Percentiles rank a stretch among this genome's conserved stretches.
Evolutionary conservation across 2,113 vertebrate genomes (phyloP).

Genomic region (Antennarius striatus): DNA sequence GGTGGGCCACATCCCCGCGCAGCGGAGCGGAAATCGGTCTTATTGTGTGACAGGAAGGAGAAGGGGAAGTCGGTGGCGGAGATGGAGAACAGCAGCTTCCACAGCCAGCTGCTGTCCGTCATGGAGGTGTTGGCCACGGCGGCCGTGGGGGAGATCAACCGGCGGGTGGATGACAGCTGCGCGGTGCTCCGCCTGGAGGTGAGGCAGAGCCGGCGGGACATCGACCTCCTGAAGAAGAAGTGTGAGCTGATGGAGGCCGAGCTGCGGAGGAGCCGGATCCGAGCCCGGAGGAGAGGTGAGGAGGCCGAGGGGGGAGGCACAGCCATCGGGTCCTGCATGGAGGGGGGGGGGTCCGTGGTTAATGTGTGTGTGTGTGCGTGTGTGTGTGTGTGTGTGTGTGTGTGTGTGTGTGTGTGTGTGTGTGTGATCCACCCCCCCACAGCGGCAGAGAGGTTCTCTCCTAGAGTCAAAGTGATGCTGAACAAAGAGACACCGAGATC

Average conservation of each 20-base stretch:
- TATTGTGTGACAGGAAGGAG: background rate
- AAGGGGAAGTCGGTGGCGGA: background rate
- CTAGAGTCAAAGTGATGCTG: slow-evolving; percentile 24
- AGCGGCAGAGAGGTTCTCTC: slow-evolving; percentile 16
- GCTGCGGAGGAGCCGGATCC: slow-evolving; percentile 61
- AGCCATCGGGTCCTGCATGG: background rate
- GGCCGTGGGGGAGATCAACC: slow-evolving; percentile 72
- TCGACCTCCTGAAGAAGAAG: slow-evolving; percentile 69
- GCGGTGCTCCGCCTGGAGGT: slow-evolving; percentile 72
- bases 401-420: background rate
- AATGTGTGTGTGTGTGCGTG: background rate
- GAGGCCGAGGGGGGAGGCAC: too few species aligned
- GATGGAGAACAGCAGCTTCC: slow-evolving; percentile 71
- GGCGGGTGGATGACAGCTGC: slow-evolving; percentile 73
- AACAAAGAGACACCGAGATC: slow-evolving; percentile 12
- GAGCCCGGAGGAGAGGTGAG: slow-evolving; percentile 64
- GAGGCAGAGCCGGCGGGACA: slow-evolving; percentile 72
- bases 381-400: too few species aligned
- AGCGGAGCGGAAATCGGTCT: background rate
- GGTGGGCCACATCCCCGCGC: too few species aligned
- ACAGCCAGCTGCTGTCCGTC: slow-evolving; percentile 73
- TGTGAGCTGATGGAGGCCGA: slow-evolving; percentile 71
- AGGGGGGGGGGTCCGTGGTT: background rate
- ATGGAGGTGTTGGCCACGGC: slow-evolving; percentile 75
- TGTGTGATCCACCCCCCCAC: slow-evolving; percentile 8